Evolutionary conservation across 1,140 invertebrate species (phyloP).

Genomic region (Heliconius himera): DNA sequence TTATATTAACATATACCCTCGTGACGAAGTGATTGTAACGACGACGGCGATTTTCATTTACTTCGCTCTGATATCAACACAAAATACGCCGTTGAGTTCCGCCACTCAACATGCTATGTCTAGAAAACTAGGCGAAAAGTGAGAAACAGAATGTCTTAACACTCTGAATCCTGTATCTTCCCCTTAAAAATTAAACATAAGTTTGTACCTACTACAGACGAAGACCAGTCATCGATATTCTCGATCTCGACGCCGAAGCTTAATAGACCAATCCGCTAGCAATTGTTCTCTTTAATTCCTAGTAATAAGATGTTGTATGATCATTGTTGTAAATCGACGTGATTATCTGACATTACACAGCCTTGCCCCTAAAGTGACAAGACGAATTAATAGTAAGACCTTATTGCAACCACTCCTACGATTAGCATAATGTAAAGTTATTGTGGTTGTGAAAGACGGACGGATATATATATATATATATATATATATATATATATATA

Average conservation of each 20-base stretch:
- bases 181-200: too few relatives aligned
- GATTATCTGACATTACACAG: conserved; percentile 18
- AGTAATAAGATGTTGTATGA: conserved; percentile 13
- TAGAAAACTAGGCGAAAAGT: too few relatives aligned
- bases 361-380: conserved; percentile 24
- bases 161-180: too few relatives aligned
- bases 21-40: too few relatives aligned
- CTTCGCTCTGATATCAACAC: too few relatives aligned
- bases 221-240: conserved; percentile 1
- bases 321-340: conserved; percentile 25
- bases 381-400: conserved; percentile 9
- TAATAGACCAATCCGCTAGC: background rate
- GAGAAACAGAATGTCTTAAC: too few relatives aligned
- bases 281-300: background rate
- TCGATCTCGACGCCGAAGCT: conserved; percentile 13
- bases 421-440: background rate
- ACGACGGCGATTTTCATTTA: too few relatives aligned
- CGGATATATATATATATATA: too few relatives aligned
- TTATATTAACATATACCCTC: too few relatives aligned
- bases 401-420: background rate
- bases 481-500: too few relatives aligned
- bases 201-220: background rate
- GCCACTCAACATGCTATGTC: too few relatives aligned
- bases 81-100: too few relatives aligned
- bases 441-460: background rate